Evolutionary conservation across 2,113 vertebrate species (phyloP).

Genomic region (Sterna hirundo): DNA sequence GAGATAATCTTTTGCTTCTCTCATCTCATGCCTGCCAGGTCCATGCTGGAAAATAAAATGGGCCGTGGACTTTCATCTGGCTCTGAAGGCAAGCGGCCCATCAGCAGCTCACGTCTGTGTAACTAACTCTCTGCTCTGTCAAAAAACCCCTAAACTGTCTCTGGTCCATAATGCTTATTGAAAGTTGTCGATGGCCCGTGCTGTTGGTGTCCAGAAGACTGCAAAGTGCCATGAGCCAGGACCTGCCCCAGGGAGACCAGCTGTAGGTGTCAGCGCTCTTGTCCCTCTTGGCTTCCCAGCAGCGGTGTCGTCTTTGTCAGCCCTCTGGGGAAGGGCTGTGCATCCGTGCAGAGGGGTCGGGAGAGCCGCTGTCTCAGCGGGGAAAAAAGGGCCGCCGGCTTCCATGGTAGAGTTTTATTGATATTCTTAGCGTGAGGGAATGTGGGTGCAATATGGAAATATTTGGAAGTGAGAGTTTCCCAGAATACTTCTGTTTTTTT

Average conservation of each 20-base stretch:
- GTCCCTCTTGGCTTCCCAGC: neutral
- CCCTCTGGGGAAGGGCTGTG: neutral
- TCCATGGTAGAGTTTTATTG: neutral
- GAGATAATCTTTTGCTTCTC: neutral
- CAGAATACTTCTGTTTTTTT: neutral
- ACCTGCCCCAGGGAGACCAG: neutral
- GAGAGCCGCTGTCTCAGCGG: neutral
- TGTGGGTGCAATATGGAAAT: neutral
- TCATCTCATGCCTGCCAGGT: neutral
- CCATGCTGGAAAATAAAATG: neutral
- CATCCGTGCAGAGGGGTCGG: accelerated
- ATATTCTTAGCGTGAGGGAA: neutral
- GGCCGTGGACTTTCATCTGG: neutral
- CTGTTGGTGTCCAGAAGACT: neutral
- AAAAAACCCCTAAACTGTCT: neutral
- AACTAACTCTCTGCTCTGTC: neutral
- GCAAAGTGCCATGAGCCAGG: neutral
- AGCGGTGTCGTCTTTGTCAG: neutral
- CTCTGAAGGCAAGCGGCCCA: neutral
- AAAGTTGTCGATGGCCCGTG: neutral
- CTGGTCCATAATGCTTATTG: neutral
- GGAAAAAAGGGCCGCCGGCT: neutral
- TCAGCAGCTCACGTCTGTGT: neutral
- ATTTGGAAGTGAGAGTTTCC: neutral
- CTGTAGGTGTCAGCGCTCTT: neutral